Evolutionary conservation across 2,888 invertebrate genomes (phyloP).

Genomic region (Orthonevra nobilis): DNA sequence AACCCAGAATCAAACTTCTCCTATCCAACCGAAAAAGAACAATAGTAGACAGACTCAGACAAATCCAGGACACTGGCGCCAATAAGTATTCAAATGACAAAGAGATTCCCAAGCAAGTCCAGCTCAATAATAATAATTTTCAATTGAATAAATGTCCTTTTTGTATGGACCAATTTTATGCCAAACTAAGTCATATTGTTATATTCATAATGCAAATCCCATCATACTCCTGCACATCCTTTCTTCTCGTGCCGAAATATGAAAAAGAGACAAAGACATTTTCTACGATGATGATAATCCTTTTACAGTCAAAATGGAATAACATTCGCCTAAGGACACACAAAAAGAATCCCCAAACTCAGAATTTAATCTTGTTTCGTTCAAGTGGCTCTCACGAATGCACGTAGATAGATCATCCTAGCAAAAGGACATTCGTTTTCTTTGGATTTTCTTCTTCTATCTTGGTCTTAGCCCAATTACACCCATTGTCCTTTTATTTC

Average conservation of each 20-base stretch:
- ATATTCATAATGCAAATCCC: constrained; percentile 35
- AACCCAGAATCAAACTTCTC: too few species aligned
- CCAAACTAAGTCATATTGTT: constrained; percentile 27
- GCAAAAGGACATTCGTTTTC: constrained; percentile 21
- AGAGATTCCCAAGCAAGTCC: constrained; percentile 9
- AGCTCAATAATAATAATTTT: constrained; percentile 1
- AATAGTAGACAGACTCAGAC: constrained; percentile 35
- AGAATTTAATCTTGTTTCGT: constrained; percentile 65
- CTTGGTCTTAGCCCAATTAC: constrained; percentile 52
- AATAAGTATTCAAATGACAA: constrained; percentile 17
- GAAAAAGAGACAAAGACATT: constrained; percentile 33
- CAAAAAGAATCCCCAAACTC: constrained; percentile 3
- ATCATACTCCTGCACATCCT: constrained; percentile 18
- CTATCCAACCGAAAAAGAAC: too few species aligned
- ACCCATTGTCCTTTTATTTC: constrained; percentile 43
- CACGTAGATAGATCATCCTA: constrained; percentile 34
- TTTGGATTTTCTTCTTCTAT: not conserved
- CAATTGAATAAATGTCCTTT: constrained; percentile 8
- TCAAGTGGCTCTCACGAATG: constrained; percentile 66
- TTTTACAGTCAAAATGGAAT: constrained; percentile 23
- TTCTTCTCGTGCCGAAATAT: constrained; percentile 37
- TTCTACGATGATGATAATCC: constrained; percentile 44
- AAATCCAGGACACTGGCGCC: constrained; percentile 58
- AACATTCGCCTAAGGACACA: constrained; percentile 6
- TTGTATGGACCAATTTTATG: constrained; percentile 32